A percentile compares a stretch with the other conserved stretches of the same genome.
Evolutionary conservation across 2,113 vertebrate species (phyloP).

Genomic region (Bombycilla garrulus): DNA sequence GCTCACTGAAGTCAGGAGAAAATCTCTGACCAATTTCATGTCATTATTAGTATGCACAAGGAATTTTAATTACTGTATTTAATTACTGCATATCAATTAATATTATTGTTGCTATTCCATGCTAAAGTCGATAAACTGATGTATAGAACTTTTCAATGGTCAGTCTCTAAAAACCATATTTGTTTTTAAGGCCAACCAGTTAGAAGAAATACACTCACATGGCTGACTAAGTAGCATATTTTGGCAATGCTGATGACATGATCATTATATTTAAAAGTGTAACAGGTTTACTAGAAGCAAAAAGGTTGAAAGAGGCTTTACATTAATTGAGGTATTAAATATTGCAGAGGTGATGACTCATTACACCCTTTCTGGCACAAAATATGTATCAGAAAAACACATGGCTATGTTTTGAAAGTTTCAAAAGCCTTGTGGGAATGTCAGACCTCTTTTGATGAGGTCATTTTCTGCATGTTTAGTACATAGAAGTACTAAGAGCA

Average conservation of each 20-base stretch:
- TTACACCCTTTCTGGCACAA: conserved; percentile 44
- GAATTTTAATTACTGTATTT: not conserved
- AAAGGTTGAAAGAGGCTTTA: conserved; percentile 36
- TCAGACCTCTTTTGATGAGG: conserved; percentile 23
- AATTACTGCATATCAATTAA: not conserved
- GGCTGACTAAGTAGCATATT: conserved; percentile 18
- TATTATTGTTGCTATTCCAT: not conserved
- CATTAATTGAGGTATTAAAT: conserved; percentile 45
- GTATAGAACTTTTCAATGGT: not conserved
- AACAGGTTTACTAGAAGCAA: conserved; percentile 45
- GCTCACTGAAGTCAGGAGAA: not conserved
- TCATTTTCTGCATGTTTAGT: not conserved
- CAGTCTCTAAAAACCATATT: not conserved
- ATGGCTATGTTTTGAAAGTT: conserved; percentile 29
- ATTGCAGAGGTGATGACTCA: conserved; percentile 42
- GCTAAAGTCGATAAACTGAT: not conserved
- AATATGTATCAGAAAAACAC: conserved; percentile 32
- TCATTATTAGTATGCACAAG: not conserved
- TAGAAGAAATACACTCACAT: not conserved
- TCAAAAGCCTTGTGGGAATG: conserved; percentile 12
- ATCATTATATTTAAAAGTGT: conserved; percentile 26
- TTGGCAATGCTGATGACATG: not conserved
- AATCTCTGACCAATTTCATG: not conserved
- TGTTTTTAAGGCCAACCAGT: not conserved
- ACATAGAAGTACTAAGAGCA: not conserved